A percentile compares a stretch with the other conserved stretches of the same genome.
Evolutionary conservation across 1,140 invertebrate genomes (phyloP).

Genomic region (Hypsibius dujardini): DNA sequence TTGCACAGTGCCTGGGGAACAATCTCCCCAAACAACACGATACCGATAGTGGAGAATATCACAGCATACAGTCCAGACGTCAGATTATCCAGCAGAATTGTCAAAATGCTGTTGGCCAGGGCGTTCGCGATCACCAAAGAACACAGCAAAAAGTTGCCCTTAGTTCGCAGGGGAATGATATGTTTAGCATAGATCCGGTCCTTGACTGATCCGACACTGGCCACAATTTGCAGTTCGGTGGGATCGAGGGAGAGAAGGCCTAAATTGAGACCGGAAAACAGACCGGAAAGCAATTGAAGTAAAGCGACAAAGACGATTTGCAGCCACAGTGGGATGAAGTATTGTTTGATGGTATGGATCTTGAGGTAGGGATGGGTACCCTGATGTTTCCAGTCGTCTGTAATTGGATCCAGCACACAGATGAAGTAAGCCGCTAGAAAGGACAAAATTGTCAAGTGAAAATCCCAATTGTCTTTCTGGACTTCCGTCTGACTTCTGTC

Average conservation of each 20-base stretch:
- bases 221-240: slow-evolving; percentile 28
- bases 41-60: slow-evolving; percentile 26
- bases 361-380: not conserved
- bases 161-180: slow-evolving; percentile 33
- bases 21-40: slow-evolving; percentile 30
- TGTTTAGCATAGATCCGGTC: slow-evolving; percentile 35
- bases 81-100: slow-evolving; percentile 32
- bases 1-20: slow-evolving; percentile 30
- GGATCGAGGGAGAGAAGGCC: slow-evolving; percentile 38
- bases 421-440: too few species aligned
- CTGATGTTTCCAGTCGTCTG: too few species aligned
- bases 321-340: slow-evolving; percentile 28
- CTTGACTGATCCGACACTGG: slow-evolving; percentile 27
- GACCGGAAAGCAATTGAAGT: slow-evolving; percentile 34
- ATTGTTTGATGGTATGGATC: too few species aligned
- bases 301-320: slow-evolving; percentile 30
- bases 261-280: slow-evolving; percentile 36
- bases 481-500: too few species aligned
- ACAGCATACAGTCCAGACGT: slow-evolving; percentile 32
- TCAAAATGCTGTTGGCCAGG: slow-evolving; percentile 26
- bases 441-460: too few species aligned
- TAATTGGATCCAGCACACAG: too few species aligned
- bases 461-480: too few species aligned
- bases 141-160: slow-evolving; percentile 27
- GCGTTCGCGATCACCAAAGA: slow-evolving; percentile 28